phyloP scores from a whole-genome alignment of 1,140 invertebrate genomes.

The Liolophura sinensis region DNA sequence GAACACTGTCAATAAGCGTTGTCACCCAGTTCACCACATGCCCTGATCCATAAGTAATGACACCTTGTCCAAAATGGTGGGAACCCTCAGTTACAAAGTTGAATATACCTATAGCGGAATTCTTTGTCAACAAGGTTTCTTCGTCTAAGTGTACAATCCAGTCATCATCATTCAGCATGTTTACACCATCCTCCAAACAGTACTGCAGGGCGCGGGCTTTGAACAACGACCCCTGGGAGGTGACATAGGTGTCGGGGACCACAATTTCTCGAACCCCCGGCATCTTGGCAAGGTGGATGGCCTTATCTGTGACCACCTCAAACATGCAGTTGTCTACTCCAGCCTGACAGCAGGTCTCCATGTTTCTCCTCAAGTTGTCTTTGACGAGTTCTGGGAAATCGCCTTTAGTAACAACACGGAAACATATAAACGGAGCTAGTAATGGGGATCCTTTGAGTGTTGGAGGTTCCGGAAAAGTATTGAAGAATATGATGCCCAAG shows the following conservation, averaged over 20 bases:
- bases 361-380: conserved; percentile 84
- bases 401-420: conserved; percentile 92
- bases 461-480: conserved; percentile 93
- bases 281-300: conserved; percentile 72
- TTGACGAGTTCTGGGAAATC: conserved; percentile 90
- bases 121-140: conserved; percentile 92
- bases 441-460: conserved; percentile 85
- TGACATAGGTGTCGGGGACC: conserved; percentile 82
- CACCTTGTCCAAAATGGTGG: conserved; percentile 93
- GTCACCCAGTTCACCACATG: conserved; percentile 95
- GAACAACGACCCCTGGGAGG: conserved; percentile 88
- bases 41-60: conserved; percentile 97
- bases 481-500: conserved; percentile 85
- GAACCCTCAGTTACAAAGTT: conserved; percentile 94
- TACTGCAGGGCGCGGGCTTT: conserved; percentile 96
- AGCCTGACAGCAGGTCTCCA: conserved; percentile 84
- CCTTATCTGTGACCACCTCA: conserved; percentile 95
- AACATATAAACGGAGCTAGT: conserved; percentile 93
- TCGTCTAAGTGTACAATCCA: conserved; percentile 98
- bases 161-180: conserved; percentile 83
- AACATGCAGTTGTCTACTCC: conserved; percentile 95
- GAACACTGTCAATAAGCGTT: conserved; percentile 92
- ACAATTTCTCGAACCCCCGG: conserved; percentile 79
- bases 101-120: conserved; percentile 83
- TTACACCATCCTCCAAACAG: conserved; percentile 88